These are phyloP conservation scores for Onychomys leucogaster DNA, from an alignment of 2,797 vertebrate genomes.

Conservation along the genomic window DNA sequence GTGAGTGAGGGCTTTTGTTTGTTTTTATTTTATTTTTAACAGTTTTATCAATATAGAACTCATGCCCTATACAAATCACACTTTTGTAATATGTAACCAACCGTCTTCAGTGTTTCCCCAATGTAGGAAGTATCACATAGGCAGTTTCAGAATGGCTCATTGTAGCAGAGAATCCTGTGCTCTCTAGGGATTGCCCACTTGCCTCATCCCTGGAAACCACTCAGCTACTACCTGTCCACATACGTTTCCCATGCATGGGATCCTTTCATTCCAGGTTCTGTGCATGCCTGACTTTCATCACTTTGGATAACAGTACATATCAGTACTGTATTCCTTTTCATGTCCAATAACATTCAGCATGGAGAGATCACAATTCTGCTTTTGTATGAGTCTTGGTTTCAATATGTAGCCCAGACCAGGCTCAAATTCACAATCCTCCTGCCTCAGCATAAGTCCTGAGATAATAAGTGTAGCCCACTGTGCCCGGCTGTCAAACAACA, in stretches of 20 bases:
- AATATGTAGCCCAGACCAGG: neutral
- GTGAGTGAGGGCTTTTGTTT: neutral
- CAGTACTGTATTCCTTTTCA: neutral
- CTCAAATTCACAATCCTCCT: neutral
- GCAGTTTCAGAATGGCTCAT: neutral
- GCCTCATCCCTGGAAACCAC: too few relatives aligned
- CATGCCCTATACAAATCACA: neutral
- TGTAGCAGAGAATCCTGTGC: neutral
- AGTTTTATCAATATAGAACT: neutral
- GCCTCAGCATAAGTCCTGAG: neutral
- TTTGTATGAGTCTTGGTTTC: neutral
- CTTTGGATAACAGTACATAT: accelerated
- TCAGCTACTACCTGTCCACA: neutral
- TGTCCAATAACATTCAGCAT: neutral
- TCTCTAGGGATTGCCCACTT: neutral
- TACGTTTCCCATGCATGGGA: neutral
- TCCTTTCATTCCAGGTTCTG: neutral
- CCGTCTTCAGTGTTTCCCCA: neutral
- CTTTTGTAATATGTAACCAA: too few relatives aligned
- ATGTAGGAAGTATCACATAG: accelerated
- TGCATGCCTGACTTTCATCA: neutral
- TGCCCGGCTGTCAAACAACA: neutral
- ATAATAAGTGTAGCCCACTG: neutral
- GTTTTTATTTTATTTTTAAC: neutral
- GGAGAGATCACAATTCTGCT: too few relatives aligned